Evolutionary conservation across 92 coral and sea anemone genomes (phyloP).

Genomic region (Bergia sp.): DNA sequence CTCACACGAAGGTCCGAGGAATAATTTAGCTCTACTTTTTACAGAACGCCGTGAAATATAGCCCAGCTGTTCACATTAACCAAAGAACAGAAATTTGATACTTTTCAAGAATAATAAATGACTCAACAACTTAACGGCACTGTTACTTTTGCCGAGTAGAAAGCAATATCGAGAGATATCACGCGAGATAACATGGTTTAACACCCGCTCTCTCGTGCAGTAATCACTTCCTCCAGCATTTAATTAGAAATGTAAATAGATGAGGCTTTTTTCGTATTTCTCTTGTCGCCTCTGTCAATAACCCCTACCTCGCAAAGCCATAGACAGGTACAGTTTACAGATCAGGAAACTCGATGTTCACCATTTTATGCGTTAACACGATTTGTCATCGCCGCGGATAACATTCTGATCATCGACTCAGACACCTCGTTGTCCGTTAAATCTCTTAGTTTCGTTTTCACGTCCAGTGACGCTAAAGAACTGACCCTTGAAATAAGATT

Average conservation of each 20-base stretch:
- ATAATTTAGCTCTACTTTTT: constrained; percentile 34
- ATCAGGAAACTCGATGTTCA: constrained; percentile 19
- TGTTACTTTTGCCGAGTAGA: constrained; percentile 30
- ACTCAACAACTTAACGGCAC: constrained; percentile 12
- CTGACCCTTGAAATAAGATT: constrained; percentile 1
- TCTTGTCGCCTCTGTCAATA: constrained; percentile 36
- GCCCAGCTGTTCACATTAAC: constrained; percentile 16
- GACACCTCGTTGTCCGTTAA: background rate
- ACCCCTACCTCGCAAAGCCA: constrained; percentile 34
- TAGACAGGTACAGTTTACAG: constrained; percentile 23
- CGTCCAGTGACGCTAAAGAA: constrained; percentile 16
- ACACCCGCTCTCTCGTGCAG: constrained; percentile 30
- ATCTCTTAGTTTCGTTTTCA: constrained; percentile 4
- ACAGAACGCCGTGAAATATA: constrained; percentile 8
- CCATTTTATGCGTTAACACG: constrained; percentile 3
- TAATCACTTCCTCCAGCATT: constrained; percentile 60
- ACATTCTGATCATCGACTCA: background rate
- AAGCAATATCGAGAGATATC: constrained; percentile 41
- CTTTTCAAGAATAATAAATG: background rate
- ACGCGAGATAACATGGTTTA: constrained; percentile 45
- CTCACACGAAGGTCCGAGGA: constrained; percentile 44
- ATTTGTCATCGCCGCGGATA: constrained; percentile 12
- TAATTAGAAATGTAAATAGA: constrained; percentile 64
- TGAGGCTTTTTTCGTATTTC: background rate
- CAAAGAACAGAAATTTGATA: constrained; percentile 16